Evolutionary conservation across 2,888 invertebrate species (phyloP), one percentile per base, ranked within the genome.

Genomic region (Caenorhabditis sp.): DNA sequence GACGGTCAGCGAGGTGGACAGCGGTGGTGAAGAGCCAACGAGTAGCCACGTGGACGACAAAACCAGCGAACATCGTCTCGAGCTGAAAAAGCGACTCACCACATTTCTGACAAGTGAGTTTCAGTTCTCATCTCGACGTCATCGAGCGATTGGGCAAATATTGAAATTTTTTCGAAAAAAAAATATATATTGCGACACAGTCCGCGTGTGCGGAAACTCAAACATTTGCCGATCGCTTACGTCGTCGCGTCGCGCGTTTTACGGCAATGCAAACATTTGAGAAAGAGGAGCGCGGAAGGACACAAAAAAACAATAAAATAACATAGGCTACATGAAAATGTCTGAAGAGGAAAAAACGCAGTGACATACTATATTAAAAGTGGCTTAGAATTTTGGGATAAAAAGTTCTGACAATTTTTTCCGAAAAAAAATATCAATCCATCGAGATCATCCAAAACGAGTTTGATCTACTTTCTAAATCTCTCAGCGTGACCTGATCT

Each of bases 1-100:
- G 73, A 62, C 68, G 59, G 68, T 65, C 37, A 74, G 74, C 58
- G 74, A 74, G 63, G 74, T 69, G 21, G 74, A 74, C 43, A 69
- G 69, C 36, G 74, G 69, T 37, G 74, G 66, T 12, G 74, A 74
- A 54, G 74, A 74, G 61, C 66, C 69, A 66, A 63, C 70, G 19
- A 61, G 58, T 37, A 71, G 69, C 14, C 71, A 68, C 66, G 60
- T 60, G 58, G 75, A 69, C 65, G 78, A 75, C 27, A 70, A 72
- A 50, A 37, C 23, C 31, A 72, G 72, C 58, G 75, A 70, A 51
- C 66, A 64, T 36, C 69, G 72, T 19, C 63, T 62, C 19, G 74
- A 74, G 21, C 27, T 74, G 50, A 74, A 74, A 49, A 74, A 74
- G 43, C 66, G 74, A 24, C 62, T 74, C 17, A 69, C 74, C 36